Conservation (phyloP, 2,797 vertebrate species). For the Remorina albescens region DNA sequence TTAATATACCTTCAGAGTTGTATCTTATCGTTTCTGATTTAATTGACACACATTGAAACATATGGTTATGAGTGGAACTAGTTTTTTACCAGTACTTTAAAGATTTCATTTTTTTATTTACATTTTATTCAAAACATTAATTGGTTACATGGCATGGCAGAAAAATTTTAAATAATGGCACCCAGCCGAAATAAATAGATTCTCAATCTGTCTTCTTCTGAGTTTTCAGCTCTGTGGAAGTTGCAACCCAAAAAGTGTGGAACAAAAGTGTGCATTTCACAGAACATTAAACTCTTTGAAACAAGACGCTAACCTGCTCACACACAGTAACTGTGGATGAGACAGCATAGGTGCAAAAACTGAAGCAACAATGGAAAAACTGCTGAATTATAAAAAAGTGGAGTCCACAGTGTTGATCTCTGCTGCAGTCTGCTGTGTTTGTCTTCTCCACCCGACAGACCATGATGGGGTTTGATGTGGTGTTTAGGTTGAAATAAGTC, state of each 20-base stretch:
- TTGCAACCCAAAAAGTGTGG: background rate
- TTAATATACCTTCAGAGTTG: no score
- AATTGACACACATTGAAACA: no score
- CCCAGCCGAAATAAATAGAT: background rate
- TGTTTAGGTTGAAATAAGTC: constrained; percentile 3
- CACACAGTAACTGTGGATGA: background rate
- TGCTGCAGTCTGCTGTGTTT: constrained; percentile 31
- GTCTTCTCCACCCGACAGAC: background rate
- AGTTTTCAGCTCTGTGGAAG: background rate
- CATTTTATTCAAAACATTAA: no score
- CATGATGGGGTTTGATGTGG: constrained; percentile 1
- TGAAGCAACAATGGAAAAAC: constrained; percentile 25
- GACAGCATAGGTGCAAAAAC: background rate
- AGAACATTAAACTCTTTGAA: background rate
- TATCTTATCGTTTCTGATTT: no score
- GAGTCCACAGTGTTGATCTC: constrained; percentile 29
- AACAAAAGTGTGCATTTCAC: background rate
- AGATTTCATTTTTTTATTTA: no score
- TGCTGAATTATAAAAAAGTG: constrained; percentile 35
- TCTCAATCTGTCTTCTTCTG: background rate
- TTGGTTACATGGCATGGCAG: no score
- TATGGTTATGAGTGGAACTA: no score
- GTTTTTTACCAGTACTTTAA: no score
- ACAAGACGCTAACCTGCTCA: background rate
- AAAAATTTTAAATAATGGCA: no score